These are phyloP conservation scores for Drosophila mayri DNA, from an alignment of 1,140 invertebrate genomes.

Conservation along the genomic window DNA sequence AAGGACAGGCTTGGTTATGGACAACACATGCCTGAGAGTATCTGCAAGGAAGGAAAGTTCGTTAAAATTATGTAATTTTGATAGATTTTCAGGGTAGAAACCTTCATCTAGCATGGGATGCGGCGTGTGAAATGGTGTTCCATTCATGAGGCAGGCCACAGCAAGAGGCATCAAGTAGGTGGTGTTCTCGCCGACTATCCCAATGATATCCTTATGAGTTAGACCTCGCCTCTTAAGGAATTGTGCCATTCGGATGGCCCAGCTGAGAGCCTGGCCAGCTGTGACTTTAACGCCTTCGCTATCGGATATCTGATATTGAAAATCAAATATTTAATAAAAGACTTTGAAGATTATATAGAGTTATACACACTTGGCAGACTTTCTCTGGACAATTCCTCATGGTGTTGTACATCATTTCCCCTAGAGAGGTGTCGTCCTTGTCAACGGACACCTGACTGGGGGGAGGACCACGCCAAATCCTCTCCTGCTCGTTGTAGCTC, in stretches of 20 bases:
- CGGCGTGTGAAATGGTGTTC: background rate
- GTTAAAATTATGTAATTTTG: background rate
- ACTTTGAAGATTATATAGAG: too few species aligned
- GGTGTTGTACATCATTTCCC: background rate
- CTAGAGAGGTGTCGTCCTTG: slow-evolving; percentile 3
- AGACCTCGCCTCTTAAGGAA: background rate
- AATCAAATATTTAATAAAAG: too few species aligned
- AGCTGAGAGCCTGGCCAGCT: background rate
- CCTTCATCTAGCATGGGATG: slow-evolving; percentile 10
- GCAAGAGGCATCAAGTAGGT: slow-evolving; percentile 8
- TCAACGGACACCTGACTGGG: background rate
- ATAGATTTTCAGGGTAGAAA: background rate
- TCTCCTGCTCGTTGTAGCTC: background rate
- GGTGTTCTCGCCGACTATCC: slow-evolving; percentile 1
- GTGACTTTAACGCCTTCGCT: background rate
- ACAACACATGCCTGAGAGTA: background rate
- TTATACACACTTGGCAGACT: slow-evolving; percentile 4
- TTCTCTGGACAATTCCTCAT: slow-evolving; percentile 5
- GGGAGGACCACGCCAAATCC: background rate
- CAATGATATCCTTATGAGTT: slow-evolving; percentile 4
- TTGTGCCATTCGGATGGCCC: background rate
- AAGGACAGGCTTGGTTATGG: background rate
- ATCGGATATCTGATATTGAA: background rate
- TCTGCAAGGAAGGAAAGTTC: background rate
- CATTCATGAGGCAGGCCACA: slow-evolving; percentile 13